phyloP scores from a whole-genome alignment of 1,140 invertebrate species.

The Gonatopus flavifemur region DNA sequence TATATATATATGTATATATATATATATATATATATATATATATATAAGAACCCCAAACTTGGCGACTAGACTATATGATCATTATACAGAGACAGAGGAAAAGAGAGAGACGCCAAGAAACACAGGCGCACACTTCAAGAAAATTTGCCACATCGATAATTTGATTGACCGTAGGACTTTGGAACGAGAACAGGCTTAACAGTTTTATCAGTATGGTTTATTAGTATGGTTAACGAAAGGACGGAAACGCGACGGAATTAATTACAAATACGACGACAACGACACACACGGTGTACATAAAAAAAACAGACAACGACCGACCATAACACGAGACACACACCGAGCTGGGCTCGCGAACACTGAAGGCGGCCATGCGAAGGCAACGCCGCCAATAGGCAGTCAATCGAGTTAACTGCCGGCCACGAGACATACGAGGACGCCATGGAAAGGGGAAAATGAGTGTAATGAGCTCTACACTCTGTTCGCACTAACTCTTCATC shows the following conservation, averaged over 20 bases:
- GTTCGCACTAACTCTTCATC: conserved; percentile 29
- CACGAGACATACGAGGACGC: conserved; percentile 16
- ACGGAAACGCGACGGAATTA: conserved; percentile 40
- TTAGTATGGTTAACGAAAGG: conserved; percentile 10
- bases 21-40: too few relatives aligned
- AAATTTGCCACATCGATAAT: too few relatives aligned
- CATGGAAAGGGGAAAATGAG: conserved; percentile 9
- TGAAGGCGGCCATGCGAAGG: conserved; percentile 51
- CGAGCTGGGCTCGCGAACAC: conserved; percentile 51
- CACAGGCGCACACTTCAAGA: background rate
- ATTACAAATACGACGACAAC: conserved; percentile 15
- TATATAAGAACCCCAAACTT: too few relatives aligned
- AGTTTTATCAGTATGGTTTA: too few relatives aligned
- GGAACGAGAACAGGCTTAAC: too few relatives aligned
- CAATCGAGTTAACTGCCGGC: conserved; percentile 4
- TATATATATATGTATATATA: too few relatives aligned
- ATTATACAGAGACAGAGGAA: background rate
- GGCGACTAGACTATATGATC: background rate
- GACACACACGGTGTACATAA: conserved; percentile 6
- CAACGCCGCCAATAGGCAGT: conserved; percentile 34
- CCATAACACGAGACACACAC: conserved; percentile 41
- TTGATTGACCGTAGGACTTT: too few relatives aligned
- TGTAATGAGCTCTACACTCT: conserved; percentile 8
- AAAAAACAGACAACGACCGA: conserved; percentile 16
- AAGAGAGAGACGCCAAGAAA: background rate